Percentiles rank a stretch among this genome's conserved stretches.
These are phyloP conservation scores for Periophthalmus magnuspinnatus DNA, from an alignment of 2,797 vertebrate species.

Conservation along the genomic window DNA sequence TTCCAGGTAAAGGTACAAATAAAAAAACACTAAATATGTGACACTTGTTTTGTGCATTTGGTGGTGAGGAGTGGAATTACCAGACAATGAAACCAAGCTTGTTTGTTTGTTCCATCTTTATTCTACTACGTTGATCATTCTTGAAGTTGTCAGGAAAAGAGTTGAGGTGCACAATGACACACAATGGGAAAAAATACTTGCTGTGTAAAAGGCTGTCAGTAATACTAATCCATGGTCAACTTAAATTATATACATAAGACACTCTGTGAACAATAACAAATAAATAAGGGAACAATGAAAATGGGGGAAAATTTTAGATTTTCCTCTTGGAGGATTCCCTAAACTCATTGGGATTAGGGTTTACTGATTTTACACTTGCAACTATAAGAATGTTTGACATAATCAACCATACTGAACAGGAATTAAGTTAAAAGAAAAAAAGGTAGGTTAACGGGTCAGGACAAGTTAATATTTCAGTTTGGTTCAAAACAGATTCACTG, in stretches of 20 bases:
- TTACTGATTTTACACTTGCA: background rate
- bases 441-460: background rate
- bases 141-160: constrained; percentile 64
- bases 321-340: too few relatives aligned
- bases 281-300: constrained; percentile 43
- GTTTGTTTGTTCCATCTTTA: constrained; percentile 52
- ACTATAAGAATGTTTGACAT: background rate
- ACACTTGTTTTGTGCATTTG: background rate
- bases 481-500: background rate
- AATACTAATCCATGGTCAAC: constrained; percentile 53
- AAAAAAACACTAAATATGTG: background rate
- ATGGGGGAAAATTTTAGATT: background rate
- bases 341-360: background rate
- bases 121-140: constrained; percentile 65
- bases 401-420: too few relatives aligned
- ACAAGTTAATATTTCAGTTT: background rate
- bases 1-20: background rate
- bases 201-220: constrained; percentile 54
- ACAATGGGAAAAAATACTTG: constrained; percentile 53
- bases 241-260: constrained; percentile 46
- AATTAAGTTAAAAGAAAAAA: background rate
- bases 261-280: constrained; percentile 45
- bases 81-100: background rate
- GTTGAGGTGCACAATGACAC: constrained; percentile 61
- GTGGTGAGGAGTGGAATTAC: background rate